Evolutionary conservation across 2,888 invertebrate genomes (phyloP), one percentile per base, ranked within the genome.

Genomic region (Drosophila nr. fundita): DNA sequence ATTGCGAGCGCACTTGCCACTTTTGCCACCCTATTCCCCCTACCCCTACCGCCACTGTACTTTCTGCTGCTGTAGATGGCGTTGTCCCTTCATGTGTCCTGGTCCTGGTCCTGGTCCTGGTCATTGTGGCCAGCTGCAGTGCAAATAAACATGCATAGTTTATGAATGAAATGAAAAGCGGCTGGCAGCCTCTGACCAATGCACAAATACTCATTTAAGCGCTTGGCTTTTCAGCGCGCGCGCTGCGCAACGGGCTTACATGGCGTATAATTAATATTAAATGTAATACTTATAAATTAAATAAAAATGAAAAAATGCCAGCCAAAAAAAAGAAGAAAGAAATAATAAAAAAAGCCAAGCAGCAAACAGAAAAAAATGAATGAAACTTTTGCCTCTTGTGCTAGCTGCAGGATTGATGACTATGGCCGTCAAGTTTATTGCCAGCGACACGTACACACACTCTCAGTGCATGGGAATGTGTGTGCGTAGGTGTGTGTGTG

Each of bases 191-290:
- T 36, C 53, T 79, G 58, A 49, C 76, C 82, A 68, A 73, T 71
- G 70, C 69, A 72, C 62, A 75, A 73, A 71, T 69, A 83, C 63
- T 65, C 71, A 72, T 80, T 78, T 73, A 72, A 80, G 84, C 72
- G 68, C 68, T 73, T 73, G 81, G 77, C 77, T 89, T 90, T 89
- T 78, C 75, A 76, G 68, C 60, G 55, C 59, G 15, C n/a, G n/a
- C n/a, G 29, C 59, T 73, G 76, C 69, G 78, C 85, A 79, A 62
- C 68, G 73, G 73, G 79, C 87, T 82, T 80, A 89, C 90, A 78
- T 83, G 89, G 73, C 87, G 87, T 89, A 89, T 90, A 90, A 89
- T 87, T 87, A 87, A 87, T 87, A 89, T 90, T 87, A 89, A 82
- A 87, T 90, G 85, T 80, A 71, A 82, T 86, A 86, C 87, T 88